Evolutionary conservation across 2,797 vertebrate genomes (phyloP).

Genomic region (Sternotherus odoratus): DNA sequence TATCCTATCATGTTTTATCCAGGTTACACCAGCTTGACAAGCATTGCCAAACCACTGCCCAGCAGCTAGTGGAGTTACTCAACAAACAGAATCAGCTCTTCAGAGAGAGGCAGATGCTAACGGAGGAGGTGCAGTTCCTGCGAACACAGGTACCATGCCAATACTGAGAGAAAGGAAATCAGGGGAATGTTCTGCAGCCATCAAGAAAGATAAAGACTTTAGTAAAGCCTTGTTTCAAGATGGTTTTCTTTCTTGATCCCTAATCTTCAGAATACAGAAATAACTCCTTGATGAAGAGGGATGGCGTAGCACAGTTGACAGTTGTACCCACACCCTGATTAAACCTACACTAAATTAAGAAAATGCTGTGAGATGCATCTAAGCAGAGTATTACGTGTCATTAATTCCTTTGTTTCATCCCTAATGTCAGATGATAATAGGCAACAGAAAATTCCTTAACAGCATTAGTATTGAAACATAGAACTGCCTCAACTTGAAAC

Average conservation of each 20-base stretch:
- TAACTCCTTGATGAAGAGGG: background rate
- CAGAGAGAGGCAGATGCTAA: constrained; percentile 88
- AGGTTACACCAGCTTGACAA: constrained; percentile 94
- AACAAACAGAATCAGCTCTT: constrained; percentile 92
- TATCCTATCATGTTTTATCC: constrained; percentile 34
- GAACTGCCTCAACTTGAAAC: background rate
- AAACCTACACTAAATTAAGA: background rate
- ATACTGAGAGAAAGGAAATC: background rate
- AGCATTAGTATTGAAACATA: background rate
- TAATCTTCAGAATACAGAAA: background rate
- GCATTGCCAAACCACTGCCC: constrained; percentile 92
- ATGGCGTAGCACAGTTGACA: background rate
- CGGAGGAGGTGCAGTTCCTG: constrained; percentile 86
- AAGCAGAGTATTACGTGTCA: background rate
- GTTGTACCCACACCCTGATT: background rate
- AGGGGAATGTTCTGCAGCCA: constrained; percentile 24
- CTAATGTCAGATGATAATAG: background rate
- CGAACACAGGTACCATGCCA: constrained; percentile 76
- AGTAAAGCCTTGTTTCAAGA: background rate
- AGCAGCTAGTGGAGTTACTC: constrained; percentile 93
- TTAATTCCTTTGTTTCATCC: background rate
- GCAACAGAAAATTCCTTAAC: background rate
- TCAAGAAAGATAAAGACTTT: constrained; percentile 13
- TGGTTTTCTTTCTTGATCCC: background rate
- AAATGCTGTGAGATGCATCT: background rate